These are phyloP conservation scores for Metopia argyrocephala DNA, from an alignment of 2,888 invertebrate genomes.

Conservation along the genomic window DNA sequence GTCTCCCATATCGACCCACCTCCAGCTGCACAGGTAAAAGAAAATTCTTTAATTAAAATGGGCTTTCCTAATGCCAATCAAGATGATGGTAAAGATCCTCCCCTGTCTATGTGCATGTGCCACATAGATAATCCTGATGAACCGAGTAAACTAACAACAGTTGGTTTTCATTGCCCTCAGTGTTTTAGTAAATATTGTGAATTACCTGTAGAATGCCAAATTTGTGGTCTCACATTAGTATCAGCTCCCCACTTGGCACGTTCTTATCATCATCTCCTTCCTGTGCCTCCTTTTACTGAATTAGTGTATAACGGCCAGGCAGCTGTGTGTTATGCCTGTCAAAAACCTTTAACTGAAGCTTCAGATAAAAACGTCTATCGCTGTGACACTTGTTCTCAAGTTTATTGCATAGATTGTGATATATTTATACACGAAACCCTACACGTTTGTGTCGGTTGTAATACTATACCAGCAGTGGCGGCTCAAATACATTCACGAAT, in stretches of 20 bases:
- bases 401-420: conserved; percentile 97
- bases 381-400: conserved; percentile 88
- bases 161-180: conserved; percentile 94
- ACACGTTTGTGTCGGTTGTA: conserved; percentile 98
- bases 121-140: conserved; percentile 89
- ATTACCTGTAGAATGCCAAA: conserved; percentile 96
- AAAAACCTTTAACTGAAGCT: conserved; percentile 81
- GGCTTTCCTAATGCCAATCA: conserved; percentile 92
- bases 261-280: conserved; percentile 98
- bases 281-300: conserved; percentile 91
- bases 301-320: conserved; percentile 81
- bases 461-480: conserved; percentile 81
- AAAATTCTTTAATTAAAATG: conserved; percentile 94
- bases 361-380: conserved; percentile 89
- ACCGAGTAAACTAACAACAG: conserved; percentile 84
- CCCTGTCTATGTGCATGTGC: conserved; percentile 95
- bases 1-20: conserved; percentile 85
- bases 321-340: conserved; percentile 86
- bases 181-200: conserved; percentile 99
- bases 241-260: conserved; percentile 98
- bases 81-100: conserved; percentile 82
- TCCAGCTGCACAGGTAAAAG: conserved; percentile 85
- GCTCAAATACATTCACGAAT: conserved; percentile 72
- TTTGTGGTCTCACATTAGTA: conserved; percentile 96
- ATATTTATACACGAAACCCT: conserved; percentile 94